Conservation (phyloP, 2,797 vertebrate species). For the Lutjanus campechanus region DNA sequence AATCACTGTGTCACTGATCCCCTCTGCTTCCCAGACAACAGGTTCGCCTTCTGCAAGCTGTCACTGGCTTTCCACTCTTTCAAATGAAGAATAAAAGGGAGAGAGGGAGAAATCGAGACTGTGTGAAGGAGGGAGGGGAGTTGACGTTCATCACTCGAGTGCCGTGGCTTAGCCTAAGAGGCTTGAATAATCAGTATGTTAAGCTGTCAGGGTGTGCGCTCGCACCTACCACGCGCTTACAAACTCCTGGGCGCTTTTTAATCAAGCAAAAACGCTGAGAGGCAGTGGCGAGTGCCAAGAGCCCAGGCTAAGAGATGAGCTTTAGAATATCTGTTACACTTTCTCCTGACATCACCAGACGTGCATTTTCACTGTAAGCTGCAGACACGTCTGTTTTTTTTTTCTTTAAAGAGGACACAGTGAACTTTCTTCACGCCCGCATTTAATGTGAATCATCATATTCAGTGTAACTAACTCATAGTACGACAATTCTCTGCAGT, state of each 20-base stretch:
- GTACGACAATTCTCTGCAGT: background rate
- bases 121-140: constrained; percentile 70
- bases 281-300: constrained; percentile 73
- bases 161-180: constrained; percentile 87
- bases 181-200: constrained; percentile 89
- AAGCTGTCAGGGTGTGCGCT: constrained; percentile 84
- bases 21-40: constrained; percentile 79
- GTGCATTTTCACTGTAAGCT: constrained; percentile 59
- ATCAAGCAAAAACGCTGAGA: constrained; percentile 83
- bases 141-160: constrained; percentile 83
- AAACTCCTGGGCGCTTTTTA: constrained; percentile 85
- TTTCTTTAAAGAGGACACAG: constrained; percentile 43
- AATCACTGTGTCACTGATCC: constrained; percentile 84
- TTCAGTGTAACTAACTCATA: constrained; percentile 24
- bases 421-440: constrained; percentile 31
- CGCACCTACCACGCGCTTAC: constrained; percentile 81
- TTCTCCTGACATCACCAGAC: constrained; percentile 77
- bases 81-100: constrained; percentile 64
- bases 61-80: constrained; percentile 74
- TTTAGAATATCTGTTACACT: constrained; percentile 81
- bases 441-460: constrained; percentile 50
- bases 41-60: constrained; percentile 76
- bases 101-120: constrained; percentile 59
- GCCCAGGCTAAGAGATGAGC: constrained; percentile 72
- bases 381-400: constrained; percentile 44